These are phyloP conservation scores for Heteromormyrus szaboi DNA, from an alignment of 2,797 vertebrate genomes.

Conservation along the genomic window DNA sequence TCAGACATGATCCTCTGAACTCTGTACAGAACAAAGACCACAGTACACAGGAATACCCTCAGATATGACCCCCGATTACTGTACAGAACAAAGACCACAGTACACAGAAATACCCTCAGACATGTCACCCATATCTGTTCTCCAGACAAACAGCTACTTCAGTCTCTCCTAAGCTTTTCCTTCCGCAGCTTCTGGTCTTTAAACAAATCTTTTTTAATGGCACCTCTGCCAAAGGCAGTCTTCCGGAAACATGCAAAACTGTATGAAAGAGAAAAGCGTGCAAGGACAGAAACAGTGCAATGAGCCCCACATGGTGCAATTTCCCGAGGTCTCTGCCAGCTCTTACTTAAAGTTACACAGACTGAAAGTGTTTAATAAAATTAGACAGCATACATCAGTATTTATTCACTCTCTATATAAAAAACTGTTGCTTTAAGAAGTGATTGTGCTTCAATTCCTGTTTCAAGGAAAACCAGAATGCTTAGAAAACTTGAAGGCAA, in stretches of 20 bases:
- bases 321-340: slow-evolving; percentile 36
- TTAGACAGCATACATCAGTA: neutral
- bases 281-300: slow-evolving; percentile 37
- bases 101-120: neutral
- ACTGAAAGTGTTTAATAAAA: neutral
- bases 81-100: neutral
- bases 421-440: neutral
- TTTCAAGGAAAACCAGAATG: neutral
- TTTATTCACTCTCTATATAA: neutral
- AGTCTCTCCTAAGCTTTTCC: slow-evolving; percentile 24
- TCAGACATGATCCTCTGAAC: neutral
- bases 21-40: neutral
- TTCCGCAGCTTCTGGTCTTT: slow-evolving; percentile 33
- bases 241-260: slow-evolving; percentile 32
- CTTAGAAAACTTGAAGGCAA: neutral
- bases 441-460: neutral
- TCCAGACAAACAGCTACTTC: slow-evolving; percentile 45
- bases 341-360: slow-evolving; percentile 37
- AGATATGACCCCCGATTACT: neutral
- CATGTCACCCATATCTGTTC: neutral
- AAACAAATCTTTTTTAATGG: slow-evolving; percentile 52
- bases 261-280: slow-evolving; percentile 40
- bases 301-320: slow-evolving; percentile 43
- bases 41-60: neutral
- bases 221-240: slow-evolving; percentile 34